Conservation (phyloP, 2,113 vertebrate species). For the Felis chaus region DNA sequence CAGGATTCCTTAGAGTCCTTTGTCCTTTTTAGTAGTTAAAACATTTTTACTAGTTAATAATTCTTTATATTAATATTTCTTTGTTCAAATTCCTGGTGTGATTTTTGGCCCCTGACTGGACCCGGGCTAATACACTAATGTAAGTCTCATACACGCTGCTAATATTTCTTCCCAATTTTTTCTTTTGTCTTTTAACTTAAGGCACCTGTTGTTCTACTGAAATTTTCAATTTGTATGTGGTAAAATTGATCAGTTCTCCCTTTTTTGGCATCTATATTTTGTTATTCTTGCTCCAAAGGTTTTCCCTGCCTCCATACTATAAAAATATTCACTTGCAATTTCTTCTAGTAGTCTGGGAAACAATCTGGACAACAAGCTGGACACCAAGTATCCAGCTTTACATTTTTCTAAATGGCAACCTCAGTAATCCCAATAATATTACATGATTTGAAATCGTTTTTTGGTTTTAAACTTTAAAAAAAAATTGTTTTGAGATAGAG, state of each 20-base stretch:
- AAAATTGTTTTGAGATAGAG: too few species aligned
- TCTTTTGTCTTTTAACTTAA: neutral
- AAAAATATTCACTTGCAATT: neutral
- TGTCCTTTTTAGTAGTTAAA: neutral
- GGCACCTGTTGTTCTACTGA: neutral
- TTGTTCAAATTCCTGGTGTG: neutral
- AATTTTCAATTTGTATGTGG: neutral
- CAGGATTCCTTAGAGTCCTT: neutral
- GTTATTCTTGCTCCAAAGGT: constrained; percentile 7
- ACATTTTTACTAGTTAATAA: neutral
- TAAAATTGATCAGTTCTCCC: neutral
- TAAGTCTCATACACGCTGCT: neutral
- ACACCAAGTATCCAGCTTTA: neutral
- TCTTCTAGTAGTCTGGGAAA: neutral
- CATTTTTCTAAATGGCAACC: neutral
- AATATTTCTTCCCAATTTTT: neutral
- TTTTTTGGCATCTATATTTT: neutral
- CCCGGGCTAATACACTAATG: neutral
- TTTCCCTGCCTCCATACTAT: neutral
- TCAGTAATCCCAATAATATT: neutral
- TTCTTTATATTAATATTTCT: neutral
- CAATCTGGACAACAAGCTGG: too few species aligned
- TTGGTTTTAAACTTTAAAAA: too few species aligned
- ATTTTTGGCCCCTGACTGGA: neutral
- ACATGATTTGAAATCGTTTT: neutral